These are phyloP conservation scores for Nixonia krombeini DNA, from an alignment of 1,140 invertebrate genomes.

Conservation along the genomic window DNA sequence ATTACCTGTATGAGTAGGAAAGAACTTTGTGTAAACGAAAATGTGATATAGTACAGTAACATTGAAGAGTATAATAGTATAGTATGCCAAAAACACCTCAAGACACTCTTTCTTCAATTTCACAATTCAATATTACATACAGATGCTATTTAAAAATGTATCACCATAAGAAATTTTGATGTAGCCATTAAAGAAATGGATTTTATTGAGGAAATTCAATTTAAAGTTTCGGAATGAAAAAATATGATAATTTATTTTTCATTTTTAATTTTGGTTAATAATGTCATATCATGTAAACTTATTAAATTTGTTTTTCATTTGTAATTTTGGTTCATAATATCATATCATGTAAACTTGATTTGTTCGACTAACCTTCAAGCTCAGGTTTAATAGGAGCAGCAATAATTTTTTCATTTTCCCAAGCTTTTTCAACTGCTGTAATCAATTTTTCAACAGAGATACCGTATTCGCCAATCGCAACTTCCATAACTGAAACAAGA, in stretches of 20 bases:
- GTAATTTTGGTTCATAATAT: no score
- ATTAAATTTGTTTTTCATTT: neutral
- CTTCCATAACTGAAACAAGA: constrained; percentile 85
- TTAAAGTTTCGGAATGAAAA: neutral
- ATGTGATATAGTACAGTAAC: no score
- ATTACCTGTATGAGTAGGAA: constrained; percentile 17
- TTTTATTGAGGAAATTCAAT: no score
- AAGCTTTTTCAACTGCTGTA: constrained; percentile 73
- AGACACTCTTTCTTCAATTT: neutral
- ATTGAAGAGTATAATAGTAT: no score
- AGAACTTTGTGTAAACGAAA: neutral
- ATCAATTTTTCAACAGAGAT: constrained; percentile 76
- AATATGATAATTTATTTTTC: neutral
- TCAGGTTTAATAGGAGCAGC: constrained; percentile 42
- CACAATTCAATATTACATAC: no score
- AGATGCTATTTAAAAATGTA: no score
- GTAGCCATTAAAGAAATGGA: no score
- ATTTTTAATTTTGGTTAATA: neutral
- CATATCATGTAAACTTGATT: no score
- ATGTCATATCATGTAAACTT: neutral
- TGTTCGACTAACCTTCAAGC: constrained; percentile 43
- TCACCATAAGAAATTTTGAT: no score
- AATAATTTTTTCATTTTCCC: constrained; percentile 60
- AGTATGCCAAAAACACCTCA: no score
- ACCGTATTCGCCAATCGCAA: constrained; percentile 82